Evolutionary conservation across 1,140 invertebrate genomes (phyloP).

Genomic region (Lasioglossum albipes): DNA sequence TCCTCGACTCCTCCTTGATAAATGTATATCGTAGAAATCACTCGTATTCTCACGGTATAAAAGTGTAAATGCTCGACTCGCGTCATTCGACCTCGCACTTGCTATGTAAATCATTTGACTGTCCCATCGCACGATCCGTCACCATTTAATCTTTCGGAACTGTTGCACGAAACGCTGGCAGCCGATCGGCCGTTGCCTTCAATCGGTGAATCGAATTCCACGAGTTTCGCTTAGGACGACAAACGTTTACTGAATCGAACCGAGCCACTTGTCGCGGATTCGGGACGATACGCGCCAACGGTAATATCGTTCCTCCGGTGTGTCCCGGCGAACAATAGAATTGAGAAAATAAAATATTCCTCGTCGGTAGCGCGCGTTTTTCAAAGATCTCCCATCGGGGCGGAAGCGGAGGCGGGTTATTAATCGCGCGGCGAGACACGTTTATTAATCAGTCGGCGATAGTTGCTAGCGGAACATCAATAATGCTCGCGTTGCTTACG

Average conservation of each 20-base stretch:
- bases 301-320: background rate
- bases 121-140: background rate
- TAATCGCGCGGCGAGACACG: constrained; percentile 20
- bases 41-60: background rate
- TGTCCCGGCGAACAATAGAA: background rate
- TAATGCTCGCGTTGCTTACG: constrained; percentile 33
- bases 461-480: constrained; percentile 28
- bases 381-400: background rate
- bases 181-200: background rate
- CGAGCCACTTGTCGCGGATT: constrained; percentile 16
- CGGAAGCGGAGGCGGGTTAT: background rate
- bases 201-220: constrained; percentile 17
- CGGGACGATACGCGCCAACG: background rate
- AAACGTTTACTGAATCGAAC: constrained; percentile 9
- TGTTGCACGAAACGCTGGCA: constrained; percentile 19
- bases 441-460: constrained; percentile 49
- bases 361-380: background rate
- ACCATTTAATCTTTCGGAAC: constrained; percentile 14
- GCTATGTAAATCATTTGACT: constrained; percentile 30
- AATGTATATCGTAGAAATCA: too few species aligned
- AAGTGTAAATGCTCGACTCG: constrained; percentile 7
- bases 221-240: constrained; percentile 29
- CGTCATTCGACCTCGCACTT: constrained; percentile 20
- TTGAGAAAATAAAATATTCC: background rate
- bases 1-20: background rate